Evolutionary conservation across 2,797 vertebrate genomes (phyloP), one percentile per base, ranked within the genome.

Genomic region (Sebastes trivittatus): DNA sequence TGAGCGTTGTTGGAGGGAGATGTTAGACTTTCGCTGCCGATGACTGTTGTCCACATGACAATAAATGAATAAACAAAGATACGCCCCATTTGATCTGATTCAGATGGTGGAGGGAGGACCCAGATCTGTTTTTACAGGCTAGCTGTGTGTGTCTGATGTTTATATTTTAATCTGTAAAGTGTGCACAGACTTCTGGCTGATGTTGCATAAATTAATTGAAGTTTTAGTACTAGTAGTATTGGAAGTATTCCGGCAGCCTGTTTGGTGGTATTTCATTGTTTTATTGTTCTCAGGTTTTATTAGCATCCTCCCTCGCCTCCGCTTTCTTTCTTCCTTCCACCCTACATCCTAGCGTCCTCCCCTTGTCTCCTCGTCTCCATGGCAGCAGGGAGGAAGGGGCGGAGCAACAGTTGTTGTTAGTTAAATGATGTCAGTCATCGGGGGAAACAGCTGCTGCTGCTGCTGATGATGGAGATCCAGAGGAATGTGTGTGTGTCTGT

Each of bases 401-500:
- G 59, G 71, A 74, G 75, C 64, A n/a, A 9, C 46, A 58, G 60
- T 62, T 76, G 52, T 65, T 60, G 58, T 72, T 56, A 49, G 46
- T 80, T 16, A 11, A 22, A 67, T 55, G 70, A 72, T 67, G 70
- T 67, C 62, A 76, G 55, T 32, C 55, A 32, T n/a, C 2, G 7
- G 67, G 27, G 54, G 10, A 23, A 23, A 42, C 29, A 63, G 75
- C 77, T 42, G 30, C 22, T 18, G 0, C 6, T 32, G 36, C 36
- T 18, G 0, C 6, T 32, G 36, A 11, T 23, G 68, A 62, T 46
- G 56, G 62, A 73, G 65, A 60, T 38, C 36, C 55, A 70, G 64
- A 38, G 59, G 49, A 73, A 49, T 72, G 68, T 67, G 73, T 60
- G 79, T n/a, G 59, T 72, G 68, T 67, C 67, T 60, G 79, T n/a